Percentiles rank a stretch among this genome's conserved stretches.
Evolutionary conservation across 2,888 invertebrate genomes (phyloP).

Genomic region (Pterobdella sp.): DNA sequence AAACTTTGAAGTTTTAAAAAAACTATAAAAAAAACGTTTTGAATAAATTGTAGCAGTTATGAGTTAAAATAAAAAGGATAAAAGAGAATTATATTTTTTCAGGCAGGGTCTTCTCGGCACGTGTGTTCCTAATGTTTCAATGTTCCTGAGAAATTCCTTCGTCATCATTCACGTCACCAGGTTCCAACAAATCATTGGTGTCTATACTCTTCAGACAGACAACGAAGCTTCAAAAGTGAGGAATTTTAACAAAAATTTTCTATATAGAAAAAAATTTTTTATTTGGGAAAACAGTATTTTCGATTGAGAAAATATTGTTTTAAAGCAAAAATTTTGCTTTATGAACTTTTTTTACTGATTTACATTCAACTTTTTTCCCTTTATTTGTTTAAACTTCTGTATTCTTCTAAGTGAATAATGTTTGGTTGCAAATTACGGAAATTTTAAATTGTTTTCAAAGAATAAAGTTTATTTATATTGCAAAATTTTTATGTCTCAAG

Average conservation of each 20-base stretch:
- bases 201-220: conserved; percentile 53
- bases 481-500: no score
- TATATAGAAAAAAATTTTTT: no score
- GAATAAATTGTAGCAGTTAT: not conserved
- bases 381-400: not conserved
- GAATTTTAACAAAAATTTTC: not conserved
- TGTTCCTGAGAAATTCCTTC: conserved; percentile 50
- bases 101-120: conserved; percentile 19
- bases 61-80: not conserved
- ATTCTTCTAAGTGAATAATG: no score
- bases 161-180: conserved; percentile 54
- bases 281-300: no score
- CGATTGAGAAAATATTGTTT: not conserved
- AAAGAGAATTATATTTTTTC: not conserved
- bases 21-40: no score
- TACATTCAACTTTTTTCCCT: not conserved
- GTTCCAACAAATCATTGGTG: conserved; percentile 54
- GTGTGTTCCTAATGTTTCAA: conserved; percentile 19
- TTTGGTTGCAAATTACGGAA: no score
- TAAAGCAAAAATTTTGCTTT: not conserved
- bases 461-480: no score
- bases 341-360: not conserved
- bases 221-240: conserved; percentile 52
- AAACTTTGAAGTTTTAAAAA: no score
- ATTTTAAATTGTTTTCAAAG: no score